Evolutionary conservation across 2,113 vertebrate genomes (phyloP), one percentile per base, ranked within the genome.

Genomic region (Cnemophilus loriae): DNA sequence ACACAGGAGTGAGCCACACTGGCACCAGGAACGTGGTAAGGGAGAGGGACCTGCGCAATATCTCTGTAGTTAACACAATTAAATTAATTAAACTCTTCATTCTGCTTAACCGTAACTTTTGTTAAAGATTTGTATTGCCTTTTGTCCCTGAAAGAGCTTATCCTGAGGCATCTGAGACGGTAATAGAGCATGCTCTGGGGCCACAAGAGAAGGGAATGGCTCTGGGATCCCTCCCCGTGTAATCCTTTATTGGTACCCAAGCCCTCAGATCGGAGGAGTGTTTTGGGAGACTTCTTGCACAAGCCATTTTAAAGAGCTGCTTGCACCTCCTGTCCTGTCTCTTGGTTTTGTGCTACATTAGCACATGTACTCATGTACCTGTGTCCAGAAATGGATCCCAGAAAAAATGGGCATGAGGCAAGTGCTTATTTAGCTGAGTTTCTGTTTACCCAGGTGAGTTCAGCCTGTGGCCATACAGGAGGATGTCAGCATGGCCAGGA

Each of bases 161-260:
- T 46, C 41, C 18, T 57, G 56, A 59, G 71, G 75, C 32, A 16
- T 11, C 6, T 27, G 30, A 39, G 39, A 78, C 63, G 78, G 32
- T 44, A 52, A 3, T 8, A n/a, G 37, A 44, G 41, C 1, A 0
- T n/a, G 24, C 21, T 92, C 5, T 16, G 23, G 60, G 55, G 39
- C 32, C 1, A 1, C 61, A 17, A 83, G 24, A 52, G 75, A 32
- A 76, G 50, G 71, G 64, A 56, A 23, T 55, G 26, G 10, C 21
- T 33, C 5, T 56, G 3, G 4, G 3, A 39, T n/a, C 2, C 1
- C 27, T 59, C n/a, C 13, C 32, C 6, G 1, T 24, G 60, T 44
- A 41, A 57, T 52, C 69, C 76, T 27, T 37, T 28, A 5, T 61
- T 50, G 61, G 52, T 30, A 32, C 35, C 27, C 64, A 37, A 14